Evolutionary conservation across 1,140 invertebrate genomes (phyloP), one percentile per base, ranked within the genome.

Genomic region (Micrasema minimum): DNA sequence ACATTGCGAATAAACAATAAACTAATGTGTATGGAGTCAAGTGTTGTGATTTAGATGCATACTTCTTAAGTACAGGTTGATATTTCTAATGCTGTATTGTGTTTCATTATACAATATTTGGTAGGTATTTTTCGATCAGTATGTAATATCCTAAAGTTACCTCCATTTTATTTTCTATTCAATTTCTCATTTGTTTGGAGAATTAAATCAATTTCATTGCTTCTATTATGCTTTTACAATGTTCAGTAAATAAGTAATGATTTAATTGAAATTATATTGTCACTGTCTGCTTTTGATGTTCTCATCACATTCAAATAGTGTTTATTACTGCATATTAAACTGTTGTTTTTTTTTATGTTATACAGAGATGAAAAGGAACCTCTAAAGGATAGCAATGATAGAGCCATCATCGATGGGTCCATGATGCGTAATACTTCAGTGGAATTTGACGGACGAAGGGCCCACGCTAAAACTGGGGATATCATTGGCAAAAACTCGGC

Each of bases 401-500:
- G 85, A 72, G 88, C 88, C 31, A 85, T 87, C 66, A 86, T 88
- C 66, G 85, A 88, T 72, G 88, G 87, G 69, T 87, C 86, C 14
- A 82, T 91, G 70, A 92, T 91, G 72, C 88, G 90, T 62, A 91
- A 92, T 74, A 90, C 90, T 43, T 92, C 90, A 18, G 88, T 93
- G 4, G 92, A 92, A 76, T 94, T 92, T 77, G 92, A 94, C 75
- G 90, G 92, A 6, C 89, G 90, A 76, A 88, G 90, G 75, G 92
- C 92, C 12, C 89, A 92, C 76, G 90, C 92, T 18, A 91, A 90
- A 77, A 92, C 91, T 26, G 91, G 91, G 46, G 87, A 88, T 77
- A 92, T 93, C 75, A 91, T 93, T 74, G 92, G 92, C 72, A 93
- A 93, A 84, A 92, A 93, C 77, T 94, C 92, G 11, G 92, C 92